A percentile compares a stretch with the other conserved stretches of the same genome.
These are phyloP conservation scores for Gnathonemus longibarbis DNA, from an alignment of 2,113 vertebrate species.

Conservation along the genomic window DNA sequence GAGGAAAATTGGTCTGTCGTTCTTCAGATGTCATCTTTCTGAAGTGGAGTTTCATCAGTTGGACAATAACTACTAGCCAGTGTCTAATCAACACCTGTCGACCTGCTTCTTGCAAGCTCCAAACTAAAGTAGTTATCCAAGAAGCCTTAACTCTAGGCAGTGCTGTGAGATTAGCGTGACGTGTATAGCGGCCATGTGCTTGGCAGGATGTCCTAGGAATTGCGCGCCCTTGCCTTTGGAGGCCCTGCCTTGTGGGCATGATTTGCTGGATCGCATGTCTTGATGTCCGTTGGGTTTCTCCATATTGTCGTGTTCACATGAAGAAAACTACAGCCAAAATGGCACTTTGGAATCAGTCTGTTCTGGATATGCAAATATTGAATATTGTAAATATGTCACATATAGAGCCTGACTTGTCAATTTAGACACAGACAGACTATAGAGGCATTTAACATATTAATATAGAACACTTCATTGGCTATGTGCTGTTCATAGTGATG, in stretches of 20 bases:
- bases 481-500: neutral
- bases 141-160: neutral
- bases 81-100: neutral
- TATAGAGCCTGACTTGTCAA: neutral
- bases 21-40: neutral
- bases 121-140: neutral
- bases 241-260: neutral
- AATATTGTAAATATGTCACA: neutral
- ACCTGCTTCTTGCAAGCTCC: neutral
- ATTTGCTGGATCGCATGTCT: neutral
- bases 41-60: neutral
- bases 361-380: neutral
- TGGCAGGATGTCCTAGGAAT: neutral
- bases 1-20: neutral
- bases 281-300: neutral
- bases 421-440: neutral
- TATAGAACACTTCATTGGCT: neutral
- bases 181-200: neutral
- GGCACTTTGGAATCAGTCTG: constrained; percentile 10
- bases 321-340: neutral
- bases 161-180: neutral
- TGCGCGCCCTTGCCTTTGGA: neutral
- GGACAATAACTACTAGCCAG: neutral
- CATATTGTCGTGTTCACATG: neutral
- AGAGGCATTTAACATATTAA: neutral